These are phyloP conservation scores for Scaptomyza tumidula DNA, from an alignment of 2,888 invertebrate genomes.

Conservation along the genomic window DNA sequence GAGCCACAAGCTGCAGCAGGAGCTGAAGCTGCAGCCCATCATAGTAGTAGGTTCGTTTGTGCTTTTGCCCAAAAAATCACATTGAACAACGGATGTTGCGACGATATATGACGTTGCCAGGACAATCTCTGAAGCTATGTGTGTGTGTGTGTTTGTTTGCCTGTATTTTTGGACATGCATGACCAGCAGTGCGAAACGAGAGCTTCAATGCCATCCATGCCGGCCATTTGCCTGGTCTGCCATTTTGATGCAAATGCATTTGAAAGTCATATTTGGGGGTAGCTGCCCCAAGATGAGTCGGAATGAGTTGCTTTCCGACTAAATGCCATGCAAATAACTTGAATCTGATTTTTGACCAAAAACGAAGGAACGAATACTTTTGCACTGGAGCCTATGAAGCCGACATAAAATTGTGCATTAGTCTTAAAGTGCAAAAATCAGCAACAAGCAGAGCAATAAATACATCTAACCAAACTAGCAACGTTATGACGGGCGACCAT, in stretches of 20 bases:
- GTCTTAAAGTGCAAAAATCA: slow-evolving; percentile 21
- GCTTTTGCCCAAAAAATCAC: slow-evolving; percentile 54
- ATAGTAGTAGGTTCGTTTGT: slow-evolving; percentile 55
- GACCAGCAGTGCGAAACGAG: slow-evolving; percentile 60
- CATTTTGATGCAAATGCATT: slow-evolving; percentile 76
- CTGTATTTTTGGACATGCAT: slow-evolving; percentile 56
- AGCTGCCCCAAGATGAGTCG: slow-evolving; percentile 37
- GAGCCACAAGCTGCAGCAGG: slow-evolving; percentile 8
- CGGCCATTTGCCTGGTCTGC: slow-evolving; percentile 19
- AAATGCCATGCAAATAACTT: slow-evolving; percentile 71
- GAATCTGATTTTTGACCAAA: slow-evolving; percentile 51
- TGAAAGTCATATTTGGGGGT: slow-evolving; percentile 51
- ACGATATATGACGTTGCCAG: slow-evolving; percentile 68
- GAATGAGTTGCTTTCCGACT: slow-evolving; percentile 28
- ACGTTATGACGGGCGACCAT: neutral
- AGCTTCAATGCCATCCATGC: slow-evolving; percentile 1
- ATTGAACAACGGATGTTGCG: slow-evolving; percentile 73
- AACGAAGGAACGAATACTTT: slow-evolving; percentile 12
- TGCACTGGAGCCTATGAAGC: slow-evolving; percentile 1
- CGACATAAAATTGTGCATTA: slow-evolving; percentile 25
- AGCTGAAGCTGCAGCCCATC: slow-evolving; percentile 23
- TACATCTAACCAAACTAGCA: neutral
- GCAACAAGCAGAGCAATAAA: slow-evolving; percentile 4
- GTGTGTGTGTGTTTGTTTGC: slow-evolving; percentile 20
- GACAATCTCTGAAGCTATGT: slow-evolving; percentile 44